phyloP scores from a whole-genome alignment of 2,888 invertebrate species.

The Aleiodes leptofemur region DNA sequence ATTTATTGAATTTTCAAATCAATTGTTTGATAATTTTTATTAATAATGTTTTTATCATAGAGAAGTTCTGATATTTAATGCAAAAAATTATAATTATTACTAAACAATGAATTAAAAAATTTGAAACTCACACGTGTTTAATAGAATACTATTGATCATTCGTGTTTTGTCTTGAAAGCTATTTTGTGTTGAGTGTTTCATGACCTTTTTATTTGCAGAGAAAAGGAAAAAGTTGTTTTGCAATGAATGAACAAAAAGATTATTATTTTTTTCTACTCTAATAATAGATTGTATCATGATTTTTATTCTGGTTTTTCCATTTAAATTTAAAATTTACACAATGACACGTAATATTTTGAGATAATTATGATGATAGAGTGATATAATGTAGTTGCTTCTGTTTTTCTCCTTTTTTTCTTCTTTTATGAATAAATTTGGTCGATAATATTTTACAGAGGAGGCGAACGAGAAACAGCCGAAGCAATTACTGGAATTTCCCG shows the following conservation, averaged over 20 bases:
- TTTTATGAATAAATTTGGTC: slow-evolving; percentile 18
- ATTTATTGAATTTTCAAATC: too few species aligned
- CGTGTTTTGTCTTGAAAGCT: too few species aligned
- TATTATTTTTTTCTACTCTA: neutral
- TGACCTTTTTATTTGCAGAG: neutral
- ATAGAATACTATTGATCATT: neutral
- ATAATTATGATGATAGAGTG: neutral
- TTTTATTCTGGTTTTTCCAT: neutral
- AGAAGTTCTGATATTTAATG: too few species aligned
- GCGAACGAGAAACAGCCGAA: slow-evolving; percentile 63
- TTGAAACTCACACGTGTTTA: neutral
- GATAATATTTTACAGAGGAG: slow-evolving; percentile 61
- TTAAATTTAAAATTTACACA: neutral
- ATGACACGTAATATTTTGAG: neutral
- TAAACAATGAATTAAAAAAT: slow-evolving; percentile 30
- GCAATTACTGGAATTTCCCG: slow-evolving; percentile 82
- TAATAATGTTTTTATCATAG: too few species aligned
- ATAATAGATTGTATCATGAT: neutral
- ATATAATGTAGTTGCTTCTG: neutral
- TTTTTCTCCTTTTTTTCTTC: neutral
- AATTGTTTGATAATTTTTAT: too few species aligned
- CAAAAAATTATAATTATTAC: too few species aligned
- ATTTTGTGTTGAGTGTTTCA: neutral
- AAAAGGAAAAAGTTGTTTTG: neutral
- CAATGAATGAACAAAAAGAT: neutral